Conservation (phyloP, 2,888 invertebrate genomes). For the Chrysomela aeneicollis region DNA sequence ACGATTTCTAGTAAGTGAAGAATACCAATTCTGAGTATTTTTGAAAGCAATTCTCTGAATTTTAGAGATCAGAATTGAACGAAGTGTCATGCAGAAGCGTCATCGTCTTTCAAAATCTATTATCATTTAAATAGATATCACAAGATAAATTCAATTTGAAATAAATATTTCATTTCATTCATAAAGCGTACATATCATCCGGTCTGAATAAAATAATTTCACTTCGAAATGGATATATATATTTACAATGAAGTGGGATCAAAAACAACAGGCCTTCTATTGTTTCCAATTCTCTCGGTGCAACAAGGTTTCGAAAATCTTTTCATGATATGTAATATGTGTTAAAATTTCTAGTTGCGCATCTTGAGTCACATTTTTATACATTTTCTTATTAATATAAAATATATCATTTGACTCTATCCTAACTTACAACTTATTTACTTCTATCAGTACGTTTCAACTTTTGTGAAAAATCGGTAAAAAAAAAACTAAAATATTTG, state of each 20-base stretch:
- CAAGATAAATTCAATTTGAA: no score
- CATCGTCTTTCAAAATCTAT: no score
- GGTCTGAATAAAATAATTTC: neutral
- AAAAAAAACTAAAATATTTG: neutral
- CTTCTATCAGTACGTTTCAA: slow-evolving; percentile 37
- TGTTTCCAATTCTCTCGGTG: neutral
- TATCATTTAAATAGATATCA: no score
- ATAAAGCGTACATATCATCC: neutral
- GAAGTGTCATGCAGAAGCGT: no score
- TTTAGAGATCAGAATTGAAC: no score
- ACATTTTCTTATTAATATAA: slow-evolving; percentile 26
- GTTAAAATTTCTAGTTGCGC: neutral
- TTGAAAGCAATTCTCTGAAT: no score
- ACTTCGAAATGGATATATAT: neutral
- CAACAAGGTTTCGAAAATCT: neutral
- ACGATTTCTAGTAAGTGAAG: no score
- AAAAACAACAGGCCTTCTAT: neutral
- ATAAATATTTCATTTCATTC: no score
- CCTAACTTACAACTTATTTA: slow-evolving; percentile 27
- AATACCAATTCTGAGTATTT: no score
- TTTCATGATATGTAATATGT: neutral
- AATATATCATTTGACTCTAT: slow-evolving; percentile 33
- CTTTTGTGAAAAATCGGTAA: neutral
- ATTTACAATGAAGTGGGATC: neutral
- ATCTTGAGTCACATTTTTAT: neutral